Evolutionary conservation across 2,797 vertebrate genomes (phyloP), one percentile per base, ranked within the genome.

Genomic region (Novumbra hubbsi): DNA sequence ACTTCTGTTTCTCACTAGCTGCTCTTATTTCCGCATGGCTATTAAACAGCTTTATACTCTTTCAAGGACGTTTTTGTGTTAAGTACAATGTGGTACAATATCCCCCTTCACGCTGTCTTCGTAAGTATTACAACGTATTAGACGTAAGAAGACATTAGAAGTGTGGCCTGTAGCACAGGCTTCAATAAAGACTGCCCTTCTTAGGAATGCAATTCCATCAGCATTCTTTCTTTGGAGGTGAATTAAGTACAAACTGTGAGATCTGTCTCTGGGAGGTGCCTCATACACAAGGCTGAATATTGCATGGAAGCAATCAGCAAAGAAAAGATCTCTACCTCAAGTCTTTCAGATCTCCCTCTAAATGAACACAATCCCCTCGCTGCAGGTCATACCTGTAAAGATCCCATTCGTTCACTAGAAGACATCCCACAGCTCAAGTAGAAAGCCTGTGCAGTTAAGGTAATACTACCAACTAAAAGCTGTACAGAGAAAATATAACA

Each of bases 1-100:
- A 70, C 49, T 14, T 70, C 68, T 30, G 45, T 52, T 28, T 32
- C 67, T 55, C 1, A 21, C 69, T 50, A 70, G 30, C 69, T 70
- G 69, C 19, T 30, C 45, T 32, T 52, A 28, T 55, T 70, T 49
- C n/a, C 17, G 14, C 49, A 57, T 21, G 16, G 69, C 27, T 50
- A 70, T 55, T 55, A 55, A 70, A 30, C 14, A 12, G 69, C 4
- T 30, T 34, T 30, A 17, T 17, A 65, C 60, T 28, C 60, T 24
- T 15, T 34, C 27, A 34, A 62, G 11, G 21, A 62, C 12, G 6
- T 62, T 62, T 68, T 27, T 7, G 9, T 32, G 27, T 70, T 48
- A 30, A 24, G 17, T 27, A 27, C 24, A 49, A 49, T 16, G 4
- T 21, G 16, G 24, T 41, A 48, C 21, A 68, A 48, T 48, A 24